Conservation (phyloP, 2,797 vertebrate genomes). For the Peromyscus eremicus region DNA sequence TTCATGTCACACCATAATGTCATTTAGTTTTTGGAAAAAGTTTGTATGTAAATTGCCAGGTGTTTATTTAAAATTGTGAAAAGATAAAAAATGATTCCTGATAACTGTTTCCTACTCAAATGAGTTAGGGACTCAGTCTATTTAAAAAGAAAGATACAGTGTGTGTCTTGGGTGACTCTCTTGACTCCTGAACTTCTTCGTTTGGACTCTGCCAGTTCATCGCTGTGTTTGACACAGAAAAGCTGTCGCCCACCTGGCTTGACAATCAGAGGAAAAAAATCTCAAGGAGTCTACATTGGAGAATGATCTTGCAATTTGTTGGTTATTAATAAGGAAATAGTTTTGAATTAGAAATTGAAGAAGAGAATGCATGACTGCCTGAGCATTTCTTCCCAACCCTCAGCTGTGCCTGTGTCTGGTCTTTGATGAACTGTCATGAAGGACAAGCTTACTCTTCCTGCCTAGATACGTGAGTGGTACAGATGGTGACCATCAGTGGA, state of each 20-base stretch:
- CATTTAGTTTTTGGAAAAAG: not conserved
- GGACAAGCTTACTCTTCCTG: not conserved
- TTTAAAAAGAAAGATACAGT: not conserved
- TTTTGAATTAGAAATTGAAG: not conserved
- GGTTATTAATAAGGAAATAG: not conserved
- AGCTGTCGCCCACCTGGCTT: accelerated
- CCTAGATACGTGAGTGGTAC: slow-evolving; percentile 61
- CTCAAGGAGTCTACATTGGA: not conserved
- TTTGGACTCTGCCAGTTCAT: too few species aligned
- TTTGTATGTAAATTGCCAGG: slow-evolving; percentile 16
- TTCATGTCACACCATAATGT: slow-evolving; percentile 45
- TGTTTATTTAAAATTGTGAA: slow-evolving; percentile 21
- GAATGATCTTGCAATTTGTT: not conserved
- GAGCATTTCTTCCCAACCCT: not conserved
- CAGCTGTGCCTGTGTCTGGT: accelerated
- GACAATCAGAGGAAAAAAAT: not conserved
- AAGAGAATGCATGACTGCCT: not conserved
- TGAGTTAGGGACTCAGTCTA: not conserved
- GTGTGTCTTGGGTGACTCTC: accelerated
- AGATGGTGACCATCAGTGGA: not conserved
- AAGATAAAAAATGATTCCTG: not conserved
- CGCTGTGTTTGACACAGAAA: not conserved
- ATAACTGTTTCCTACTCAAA: not conserved
- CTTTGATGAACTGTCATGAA: not conserved
- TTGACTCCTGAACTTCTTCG: not conserved